A percentile compares a stretch with the other conserved stretches of the same genome.
Evolutionary conservation across 2,888 invertebrate genomes (phyloP).

Genomic region (Cheilosia urbana): DNA sequence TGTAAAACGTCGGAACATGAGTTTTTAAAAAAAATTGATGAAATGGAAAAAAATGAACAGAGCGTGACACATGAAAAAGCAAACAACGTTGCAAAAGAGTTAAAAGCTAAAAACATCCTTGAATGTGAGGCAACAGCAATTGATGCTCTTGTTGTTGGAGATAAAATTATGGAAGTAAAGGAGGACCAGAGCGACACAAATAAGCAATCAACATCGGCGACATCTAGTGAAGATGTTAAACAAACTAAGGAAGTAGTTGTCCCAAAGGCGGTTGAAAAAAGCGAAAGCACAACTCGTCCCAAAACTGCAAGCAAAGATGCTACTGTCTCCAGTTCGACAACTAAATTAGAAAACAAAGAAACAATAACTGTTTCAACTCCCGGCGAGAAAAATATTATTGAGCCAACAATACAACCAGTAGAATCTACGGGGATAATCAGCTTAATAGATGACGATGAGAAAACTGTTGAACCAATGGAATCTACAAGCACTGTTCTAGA

Average conservation of each 20-base stretch:
- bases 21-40: slow-evolving; percentile 75
- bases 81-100: slow-evolving; percentile 19
- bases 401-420: background rate
- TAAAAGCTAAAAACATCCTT: slow-evolving; percentile 41
- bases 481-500: slow-evolving; percentile 32
- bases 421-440: slow-evolving; percentile 19
- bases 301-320: slow-evolving; percentile 29
- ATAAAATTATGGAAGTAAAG: slow-evolving; percentile 45
- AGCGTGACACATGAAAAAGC: slow-evolving; percentile 1
- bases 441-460: background rate
- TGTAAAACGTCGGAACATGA: slow-evolving; percentile 72
- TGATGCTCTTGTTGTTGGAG: slow-evolving; percentile 55
- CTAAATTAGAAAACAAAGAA: slow-evolving; percentile 22
- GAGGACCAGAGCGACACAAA: background rate
- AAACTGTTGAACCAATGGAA: slow-evolving; percentile 24
- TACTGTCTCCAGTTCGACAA: slow-evolving; percentile 45
- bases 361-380: background rate
- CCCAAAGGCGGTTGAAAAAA: background rate
- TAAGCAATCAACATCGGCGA: slow-evolving; percentile 2
- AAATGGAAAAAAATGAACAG: slow-evolving; percentile 52
- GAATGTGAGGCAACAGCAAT: slow-evolving; percentile 45
- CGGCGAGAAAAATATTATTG: background rate
- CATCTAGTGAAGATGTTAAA: slow-evolving; percentile 36
- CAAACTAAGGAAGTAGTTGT: background rate
- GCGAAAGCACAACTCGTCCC: background rate